Conservation (phyloP, 2,888 invertebrate species). For the Escarpia spicata region DNA sequence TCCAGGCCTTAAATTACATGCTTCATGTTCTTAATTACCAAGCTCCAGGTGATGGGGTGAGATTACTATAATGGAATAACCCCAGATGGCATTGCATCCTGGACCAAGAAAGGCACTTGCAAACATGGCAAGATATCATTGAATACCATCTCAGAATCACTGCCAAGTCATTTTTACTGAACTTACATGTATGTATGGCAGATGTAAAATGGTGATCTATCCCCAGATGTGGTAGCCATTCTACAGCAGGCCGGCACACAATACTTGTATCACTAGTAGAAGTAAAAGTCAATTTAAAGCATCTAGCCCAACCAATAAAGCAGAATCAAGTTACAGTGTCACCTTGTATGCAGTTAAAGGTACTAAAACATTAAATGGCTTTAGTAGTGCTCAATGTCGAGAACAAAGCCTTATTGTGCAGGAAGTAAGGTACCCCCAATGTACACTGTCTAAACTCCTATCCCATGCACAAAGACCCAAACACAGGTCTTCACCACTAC, state of each 20-base stretch:
- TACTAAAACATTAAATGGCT: background rate
- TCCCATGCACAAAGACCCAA: background rate
- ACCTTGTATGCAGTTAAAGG: no score
- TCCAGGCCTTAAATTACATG: constrained; percentile 1
- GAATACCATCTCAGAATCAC: no score
- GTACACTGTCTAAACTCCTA: no score
- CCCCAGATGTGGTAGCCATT: no score
- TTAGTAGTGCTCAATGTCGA: background rate
- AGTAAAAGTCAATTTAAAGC: no score
- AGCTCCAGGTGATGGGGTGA: background rate
- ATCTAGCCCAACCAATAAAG: no score
- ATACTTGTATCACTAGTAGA: no score
- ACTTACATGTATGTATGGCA: no score
- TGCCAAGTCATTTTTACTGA: no score
- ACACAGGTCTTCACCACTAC: background rate
- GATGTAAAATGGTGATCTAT: no score
- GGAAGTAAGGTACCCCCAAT: background rate
- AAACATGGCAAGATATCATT: background rate
- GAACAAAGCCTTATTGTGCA: background rate
- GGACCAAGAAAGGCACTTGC: background rate
- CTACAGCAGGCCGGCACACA: no score
- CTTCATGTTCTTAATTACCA: background rate
- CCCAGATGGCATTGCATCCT: background rate
- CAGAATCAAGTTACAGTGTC: no score
- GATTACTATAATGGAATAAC: background rate